phyloP scores from a whole-genome alignment of 1,140 invertebrate species.

The Orius insidiosus region DNA sequence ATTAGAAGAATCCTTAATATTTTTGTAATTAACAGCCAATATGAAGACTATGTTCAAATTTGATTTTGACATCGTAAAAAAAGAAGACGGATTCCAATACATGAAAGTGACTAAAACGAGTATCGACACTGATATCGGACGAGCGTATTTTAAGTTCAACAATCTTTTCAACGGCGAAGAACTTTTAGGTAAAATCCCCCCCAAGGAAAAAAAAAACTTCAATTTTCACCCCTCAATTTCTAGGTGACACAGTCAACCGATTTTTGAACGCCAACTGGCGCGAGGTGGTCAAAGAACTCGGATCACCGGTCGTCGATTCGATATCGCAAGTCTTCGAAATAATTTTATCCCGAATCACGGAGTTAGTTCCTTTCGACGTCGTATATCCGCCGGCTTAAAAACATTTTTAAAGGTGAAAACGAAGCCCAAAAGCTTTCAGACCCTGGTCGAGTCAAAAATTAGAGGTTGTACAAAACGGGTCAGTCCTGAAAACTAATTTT shows the following conservation, averaged over 20 bases:
- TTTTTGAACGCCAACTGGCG: conserved; percentile 38
- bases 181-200: conserved; percentile 16
- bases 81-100: conserved; percentile 14
- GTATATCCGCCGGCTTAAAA: conserved; percentile 1
- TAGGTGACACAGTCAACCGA: conserved; percentile 27
- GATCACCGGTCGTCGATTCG: conserved; percentile 26
- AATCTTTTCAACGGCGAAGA: conserved; percentile 21
- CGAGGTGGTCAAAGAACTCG: conserved; percentile 29
- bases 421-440: too few relatives aligned
- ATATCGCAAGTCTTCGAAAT: conserved; percentile 27
- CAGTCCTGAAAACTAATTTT: too few relatives aligned
- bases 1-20: too few relatives aligned
- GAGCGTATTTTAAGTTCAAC: conserved; percentile 15
- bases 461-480: too few relatives aligned
- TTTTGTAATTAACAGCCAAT: conserved; percentile 15
- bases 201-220: too few relatives aligned
- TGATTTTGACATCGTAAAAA: conserved; percentile 11
- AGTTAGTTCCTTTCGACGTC: conserved; percentile 24
- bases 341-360: conserved; percentile 26
- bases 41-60: conserved; percentile 14
- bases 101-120: conserved; percentile 11
- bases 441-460: too few relatives aligned
- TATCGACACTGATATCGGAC: conserved; percentile 10
- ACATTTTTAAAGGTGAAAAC: too few relatives aligned
- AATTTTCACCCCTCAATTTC: too few relatives aligned